Evolutionary conservation across 1,140 invertebrate species (phyloP).

Genomic region (Rhyacophila brunnea): DNA sequence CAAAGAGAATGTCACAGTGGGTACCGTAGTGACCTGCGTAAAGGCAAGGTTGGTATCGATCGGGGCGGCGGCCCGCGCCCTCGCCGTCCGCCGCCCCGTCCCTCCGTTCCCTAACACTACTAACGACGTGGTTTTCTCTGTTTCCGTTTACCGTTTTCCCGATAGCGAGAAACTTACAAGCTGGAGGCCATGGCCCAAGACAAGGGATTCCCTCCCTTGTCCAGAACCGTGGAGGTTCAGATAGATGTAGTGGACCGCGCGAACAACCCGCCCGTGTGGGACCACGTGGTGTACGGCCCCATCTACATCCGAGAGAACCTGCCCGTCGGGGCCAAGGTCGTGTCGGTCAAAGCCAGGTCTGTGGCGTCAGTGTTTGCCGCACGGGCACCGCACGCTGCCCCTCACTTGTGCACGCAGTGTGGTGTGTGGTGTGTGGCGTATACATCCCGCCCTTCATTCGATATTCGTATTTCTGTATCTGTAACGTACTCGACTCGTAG

Average conservation of each 20-base stretch:
- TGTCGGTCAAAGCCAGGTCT: constrained; percentile 97
- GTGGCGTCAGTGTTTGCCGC: constrained; percentile 59
- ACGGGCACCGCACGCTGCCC: constrained; percentile 60
- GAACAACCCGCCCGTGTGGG: constrained; percentile 96
- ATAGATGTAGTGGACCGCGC: constrained; percentile 96
- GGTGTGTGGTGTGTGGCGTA: constrained; percentile 44
- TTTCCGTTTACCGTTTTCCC: constrained; percentile 62
- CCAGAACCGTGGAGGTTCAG: constrained; percentile 92
- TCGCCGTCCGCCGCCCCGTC: constrained; percentile 41
- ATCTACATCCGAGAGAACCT: constrained; percentile 96
- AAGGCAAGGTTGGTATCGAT: constrained; percentile 94
- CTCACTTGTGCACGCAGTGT: constrained; percentile 51
- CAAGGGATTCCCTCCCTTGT: constrained; percentile 90
- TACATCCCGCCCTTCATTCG: constrained; percentile 28
- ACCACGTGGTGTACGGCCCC: constrained; percentile 91
- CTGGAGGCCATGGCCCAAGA: constrained; percentile 95
- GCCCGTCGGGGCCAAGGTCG: constrained; percentile 93
- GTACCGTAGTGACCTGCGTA: constrained; percentile 93
- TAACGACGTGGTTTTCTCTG: constrained; percentile 64
- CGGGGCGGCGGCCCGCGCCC: constrained; percentile 35
- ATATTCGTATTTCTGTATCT: constrained; percentile 24
- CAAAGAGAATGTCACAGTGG: constrained; percentile 96
- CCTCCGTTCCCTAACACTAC: constrained; percentile 56
- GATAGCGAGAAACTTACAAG: constrained; percentile 94
- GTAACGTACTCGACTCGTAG: constrained; percentile 32